These are phyloP conservation scores for Hydrotaea diabolus DNA, from an alignment of 2,888 invertebrate species.

Conservation along the genomic window DNA sequence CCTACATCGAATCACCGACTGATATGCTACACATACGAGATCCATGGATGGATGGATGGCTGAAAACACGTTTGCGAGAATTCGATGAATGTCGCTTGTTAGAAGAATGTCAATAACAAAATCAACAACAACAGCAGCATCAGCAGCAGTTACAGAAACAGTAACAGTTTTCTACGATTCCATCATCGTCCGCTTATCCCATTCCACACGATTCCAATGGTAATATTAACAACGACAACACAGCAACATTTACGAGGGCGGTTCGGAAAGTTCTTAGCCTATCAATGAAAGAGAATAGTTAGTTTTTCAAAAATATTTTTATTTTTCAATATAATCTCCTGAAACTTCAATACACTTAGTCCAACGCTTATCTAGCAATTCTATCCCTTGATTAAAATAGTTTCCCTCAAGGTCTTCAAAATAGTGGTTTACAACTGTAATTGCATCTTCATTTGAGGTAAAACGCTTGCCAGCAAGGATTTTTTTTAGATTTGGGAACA, in stretches of 20 bases:
- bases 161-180: not conserved
- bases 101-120: constrained; percentile 25
- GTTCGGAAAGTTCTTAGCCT: no score
- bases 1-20: not conserved
- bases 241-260: not conserved
- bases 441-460: no score
- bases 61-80: not conserved
- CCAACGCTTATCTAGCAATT: no score
- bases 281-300: no score
- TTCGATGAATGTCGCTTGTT: constrained; percentile 32
- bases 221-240: constrained; percentile 12
- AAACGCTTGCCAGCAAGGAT: no score
- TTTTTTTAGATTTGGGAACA: no score
- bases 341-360: no score
- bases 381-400: no score
- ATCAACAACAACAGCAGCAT: constrained; percentile 31
- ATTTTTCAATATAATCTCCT: no score
- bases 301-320: no score
- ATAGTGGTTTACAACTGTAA: no score
- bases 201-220: not conserved
- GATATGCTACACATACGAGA: not conserved
- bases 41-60: not conserved
- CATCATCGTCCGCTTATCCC: not conserved
- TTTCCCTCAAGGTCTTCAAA: no score
- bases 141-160: constrained; percentile 15